Base-by-base conservation (phyloP, 2,888 invertebrate species). In the Eupithecia exiguata region DNA sequence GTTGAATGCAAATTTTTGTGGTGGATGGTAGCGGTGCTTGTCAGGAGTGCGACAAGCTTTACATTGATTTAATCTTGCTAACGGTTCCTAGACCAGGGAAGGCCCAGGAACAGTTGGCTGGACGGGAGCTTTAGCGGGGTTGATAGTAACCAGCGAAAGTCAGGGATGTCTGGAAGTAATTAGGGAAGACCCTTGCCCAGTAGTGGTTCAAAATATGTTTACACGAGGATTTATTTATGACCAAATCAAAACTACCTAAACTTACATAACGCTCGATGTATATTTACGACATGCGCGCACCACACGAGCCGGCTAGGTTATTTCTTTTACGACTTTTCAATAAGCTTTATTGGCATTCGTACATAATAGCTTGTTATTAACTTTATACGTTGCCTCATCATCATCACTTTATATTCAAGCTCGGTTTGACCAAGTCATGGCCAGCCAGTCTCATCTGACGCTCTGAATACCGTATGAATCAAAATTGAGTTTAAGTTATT, bases 401-500 rank as follows among this genome's bases (percentile, higher is more conserved):
- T 46, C n/a, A 35, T 10, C 16, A 61, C 62, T 30, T 62, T 30
- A 30, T 30, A 62, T 62, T 62, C 36, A 63, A 7, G 21, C 21
- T n/a, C 12, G 53, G 38, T 38, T 40, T 66, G 21, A 40, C 40
- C 65, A 66, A 40, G 40, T 66, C 65, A 66, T 21, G 65, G 40
- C 65, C 65, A 66, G 40, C 40, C 65, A 38, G 65, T 40, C 5
- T 5, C 16, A 36, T 62, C 62, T 30, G 4, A 40, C 40, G 65
- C 25, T 40, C 40, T n/a, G 40, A 66, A 66, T 63, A 63, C 21
- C 30, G 2, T 30, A 30, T 30, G 30, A 3, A 30, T 30, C 25
- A 66, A 40, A 66, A 40, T 40, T 38, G 14, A 14, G 65, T 66
- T 66, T 40, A 12, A 38, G 65, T 21, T 65, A 40, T 65, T 40